These are phyloP conservation scores for Caenorhabditis sp. DNA, from an alignment of 2,888 invertebrate species.

Conservation along the genomic window DNA sequence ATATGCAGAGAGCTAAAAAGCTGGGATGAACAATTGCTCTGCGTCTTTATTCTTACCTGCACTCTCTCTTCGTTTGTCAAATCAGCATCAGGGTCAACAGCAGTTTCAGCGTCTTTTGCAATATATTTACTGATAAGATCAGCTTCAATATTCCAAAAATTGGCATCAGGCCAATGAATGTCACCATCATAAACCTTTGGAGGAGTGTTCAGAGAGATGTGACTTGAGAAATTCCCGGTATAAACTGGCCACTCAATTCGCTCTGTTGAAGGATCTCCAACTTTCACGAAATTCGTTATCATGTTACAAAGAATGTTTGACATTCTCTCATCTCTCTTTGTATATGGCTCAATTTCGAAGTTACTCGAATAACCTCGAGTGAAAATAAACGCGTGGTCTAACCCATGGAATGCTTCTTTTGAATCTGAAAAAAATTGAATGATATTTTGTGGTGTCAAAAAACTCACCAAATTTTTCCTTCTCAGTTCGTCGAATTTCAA, in stretches of 20 bases:
- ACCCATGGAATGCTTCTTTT: constrained; percentile 67
- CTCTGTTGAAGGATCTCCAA: constrained; percentile 53
- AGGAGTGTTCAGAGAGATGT: constrained; percentile 63
- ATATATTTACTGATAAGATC: constrained; percentile 52
- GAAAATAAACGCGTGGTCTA: constrained; percentile 71
- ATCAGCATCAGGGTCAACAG: constrained; percentile 54
- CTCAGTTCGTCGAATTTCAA: constrained; percentile 55
- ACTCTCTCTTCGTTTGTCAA: constrained; percentile 64
- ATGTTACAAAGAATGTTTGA: constrained; percentile 62
- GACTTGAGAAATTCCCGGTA: constrained; percentile 47
- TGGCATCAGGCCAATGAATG: constrained; percentile 65
- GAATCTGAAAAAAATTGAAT: constrained; percentile 15
- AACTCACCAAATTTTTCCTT: constrained; percentile 32
- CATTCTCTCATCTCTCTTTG: constrained; percentile 65
- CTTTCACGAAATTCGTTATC: constrained; percentile 66
- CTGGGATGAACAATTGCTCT: neutral
- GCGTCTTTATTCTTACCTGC: constrained; percentile 33
- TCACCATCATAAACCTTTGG: constrained; percentile 61
- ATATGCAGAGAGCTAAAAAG: constrained; percentile 62
- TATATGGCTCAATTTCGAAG: constrained; percentile 63
- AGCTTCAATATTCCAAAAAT: constrained; percentile 69
- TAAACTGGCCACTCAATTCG: constrained; percentile 62
- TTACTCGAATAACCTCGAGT: constrained; percentile 65
- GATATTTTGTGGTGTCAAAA: neutral
- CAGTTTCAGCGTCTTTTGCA: constrained; percentile 42